phyloP scores from a whole-genome alignment of 2,888 invertebrate species.

The Pyrocoelia pectoralis region DNA sequence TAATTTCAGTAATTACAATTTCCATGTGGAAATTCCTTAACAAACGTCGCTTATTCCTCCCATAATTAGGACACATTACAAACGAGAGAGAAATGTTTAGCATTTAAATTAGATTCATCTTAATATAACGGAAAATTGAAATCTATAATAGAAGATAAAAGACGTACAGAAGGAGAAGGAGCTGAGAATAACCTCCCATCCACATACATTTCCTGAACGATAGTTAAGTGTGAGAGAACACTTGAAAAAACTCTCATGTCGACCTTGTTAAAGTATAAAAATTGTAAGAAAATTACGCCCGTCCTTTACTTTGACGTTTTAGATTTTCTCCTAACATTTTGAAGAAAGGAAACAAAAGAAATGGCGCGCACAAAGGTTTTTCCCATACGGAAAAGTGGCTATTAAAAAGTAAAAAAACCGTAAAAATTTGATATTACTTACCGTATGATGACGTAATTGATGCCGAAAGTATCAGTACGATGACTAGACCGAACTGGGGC shows the following conservation, averaged over 20 bases:
- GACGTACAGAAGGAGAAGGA: not conserved
- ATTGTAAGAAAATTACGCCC: not conserved
- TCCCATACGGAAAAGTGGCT: no score
- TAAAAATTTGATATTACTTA: conserved; percentile 25
- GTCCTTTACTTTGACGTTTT: not conserved
- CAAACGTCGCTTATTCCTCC: conserved; percentile 5
- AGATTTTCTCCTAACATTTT: not conserved
- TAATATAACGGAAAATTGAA: conserved; percentile 4
- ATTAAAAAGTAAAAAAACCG: no score
- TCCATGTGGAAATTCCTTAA: conserved; percentile 11
- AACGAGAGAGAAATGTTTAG: conserved; percentile 5
- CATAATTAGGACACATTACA: conserved; percentile 6
- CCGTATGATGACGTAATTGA: conserved; percentile 30
- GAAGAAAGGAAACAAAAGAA: no score
- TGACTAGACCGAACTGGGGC: conserved; percentile 24
- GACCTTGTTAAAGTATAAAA: not conserved
- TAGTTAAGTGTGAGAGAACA: not conserved
- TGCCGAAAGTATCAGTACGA: conserved; percentile 24
- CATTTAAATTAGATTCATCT: conserved; percentile 13
- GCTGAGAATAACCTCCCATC: not conserved
- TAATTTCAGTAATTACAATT: conserved; percentile 9
- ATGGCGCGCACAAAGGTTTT: no score
- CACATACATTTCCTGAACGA: not conserved
- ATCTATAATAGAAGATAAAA: conserved; percentile 2
- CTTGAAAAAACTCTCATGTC: not conserved